These are phyloP conservation scores for Phataginus tetradactyla DNA, from an alignment of 2,797 vertebrate genomes.

Conservation along the genomic window DNA sequence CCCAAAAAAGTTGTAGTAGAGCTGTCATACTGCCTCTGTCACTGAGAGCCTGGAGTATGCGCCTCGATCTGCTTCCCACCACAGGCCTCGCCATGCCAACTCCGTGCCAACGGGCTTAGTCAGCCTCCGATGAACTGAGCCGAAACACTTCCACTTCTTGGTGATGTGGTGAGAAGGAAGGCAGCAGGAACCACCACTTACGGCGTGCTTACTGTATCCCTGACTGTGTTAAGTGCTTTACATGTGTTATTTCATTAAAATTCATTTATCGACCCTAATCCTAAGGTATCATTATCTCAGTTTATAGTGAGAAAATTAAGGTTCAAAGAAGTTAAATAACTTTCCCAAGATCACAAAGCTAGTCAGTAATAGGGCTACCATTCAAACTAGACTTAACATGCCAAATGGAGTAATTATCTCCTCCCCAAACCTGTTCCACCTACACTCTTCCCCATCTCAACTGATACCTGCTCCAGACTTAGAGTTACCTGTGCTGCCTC, in stretches of 20 bases:
- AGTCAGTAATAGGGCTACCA: background rate
- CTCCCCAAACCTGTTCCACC: conserved; percentile 51
- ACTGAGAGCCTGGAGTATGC: background rate
- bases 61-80: no score
- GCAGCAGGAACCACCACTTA: background rate
- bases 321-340: conserved; percentile 67
- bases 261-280: background rate
- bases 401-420: conserved; percentile 51
- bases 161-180: background rate
- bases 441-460: background rate
- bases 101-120: background rate
- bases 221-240: background rate
- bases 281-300: conserved; percentile 19
- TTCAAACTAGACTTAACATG: conserved; percentile 70
- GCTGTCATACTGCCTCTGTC: background rate
- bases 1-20: background rate
- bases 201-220: background rate
- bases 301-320: conserved; percentile 62
- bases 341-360: conserved; percentile 55
- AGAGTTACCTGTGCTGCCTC: background rate
- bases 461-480: background rate
- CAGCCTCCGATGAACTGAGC: background rate
- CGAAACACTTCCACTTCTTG: background rate
- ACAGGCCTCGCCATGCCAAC: accelerated
- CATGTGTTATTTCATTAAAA: background rate